A percentile compares a stretch with the other conserved stretches of the same genome.
These are phyloP conservation scores for Chrysocyon brachyurus DNA, from an alignment of 2,797 vertebrate species.

Conservation along the genomic window DNA sequence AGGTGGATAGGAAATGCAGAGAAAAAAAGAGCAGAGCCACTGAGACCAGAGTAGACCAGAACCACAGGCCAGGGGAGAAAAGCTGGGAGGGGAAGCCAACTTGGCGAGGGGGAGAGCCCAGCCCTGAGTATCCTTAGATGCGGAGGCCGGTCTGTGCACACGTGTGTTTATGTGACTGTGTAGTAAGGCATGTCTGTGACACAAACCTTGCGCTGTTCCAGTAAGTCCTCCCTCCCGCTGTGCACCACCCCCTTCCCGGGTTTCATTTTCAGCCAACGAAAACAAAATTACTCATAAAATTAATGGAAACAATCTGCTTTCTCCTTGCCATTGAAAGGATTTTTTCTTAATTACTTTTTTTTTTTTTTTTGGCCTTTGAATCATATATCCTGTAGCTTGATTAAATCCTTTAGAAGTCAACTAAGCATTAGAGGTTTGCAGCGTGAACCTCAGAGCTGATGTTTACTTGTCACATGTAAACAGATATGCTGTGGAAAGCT, in stretches of 20 bases:
- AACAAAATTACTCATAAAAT: constrained; percentile 87
- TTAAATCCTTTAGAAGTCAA: constrained; percentile 86
- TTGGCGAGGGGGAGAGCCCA: neutral
- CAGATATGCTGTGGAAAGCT: constrained; percentile 68
- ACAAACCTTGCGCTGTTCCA: constrained; percentile 82
- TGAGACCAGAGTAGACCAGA: fast-evolving
- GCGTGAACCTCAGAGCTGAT: neutral
- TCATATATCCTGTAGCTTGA: constrained; percentile 85
- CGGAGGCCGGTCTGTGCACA: neutral
- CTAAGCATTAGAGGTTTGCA: constrained; percentile 80
- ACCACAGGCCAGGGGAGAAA: neutral
- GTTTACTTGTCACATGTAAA: constrained; percentile 81
- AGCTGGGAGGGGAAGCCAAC: neutral
- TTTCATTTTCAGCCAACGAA: constrained; percentile 86
- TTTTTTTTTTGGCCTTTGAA: constrained; percentile 85
- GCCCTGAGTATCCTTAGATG: neutral
- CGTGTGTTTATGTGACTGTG: neutral
- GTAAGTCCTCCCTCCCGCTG: constrained; percentile 79
- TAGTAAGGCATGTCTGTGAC: constrained; percentile 43
- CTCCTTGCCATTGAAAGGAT: constrained; percentile 85
- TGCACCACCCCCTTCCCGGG: neutral
- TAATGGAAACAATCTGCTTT: constrained; percentile 87
- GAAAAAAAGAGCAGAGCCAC: neutral
- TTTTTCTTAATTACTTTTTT: constrained; percentile 85
- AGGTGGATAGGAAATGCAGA: neutral